These are phyloP conservation scores for Phalloptychus januarius DNA, from an alignment of 2,797 vertebrate genomes.

Conservation along the genomic window DNA sequence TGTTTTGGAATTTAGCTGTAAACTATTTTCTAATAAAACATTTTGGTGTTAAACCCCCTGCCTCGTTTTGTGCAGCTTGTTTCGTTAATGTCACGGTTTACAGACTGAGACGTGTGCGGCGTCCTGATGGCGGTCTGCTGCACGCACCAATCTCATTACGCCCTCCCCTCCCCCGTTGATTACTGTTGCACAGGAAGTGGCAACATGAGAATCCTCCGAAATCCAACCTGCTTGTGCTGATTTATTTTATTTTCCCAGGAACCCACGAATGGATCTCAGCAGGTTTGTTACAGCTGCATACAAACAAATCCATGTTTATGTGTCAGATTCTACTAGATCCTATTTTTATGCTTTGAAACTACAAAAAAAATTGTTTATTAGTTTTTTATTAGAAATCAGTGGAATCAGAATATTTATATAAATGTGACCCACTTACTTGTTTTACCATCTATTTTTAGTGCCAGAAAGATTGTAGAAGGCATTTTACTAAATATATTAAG, in stretches of 20 bases:
- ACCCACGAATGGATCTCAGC: constrained; percentile 56
- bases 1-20: constrained; percentile 50
- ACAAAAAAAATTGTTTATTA: constrained; percentile 10
- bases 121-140: constrained; percentile 35
- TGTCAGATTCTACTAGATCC: constrained; percentile 5
- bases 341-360: constrained; percentile 5
- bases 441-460: constrained; percentile 22
- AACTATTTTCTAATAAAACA: constrained; percentile 75
- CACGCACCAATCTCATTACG: constrained; percentile 42
- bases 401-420: constrained; percentile 2
- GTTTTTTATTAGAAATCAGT: constrained; percentile 15
- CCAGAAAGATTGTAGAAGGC: constrained; percentile 4
- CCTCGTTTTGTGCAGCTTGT: constrained; percentile 43
- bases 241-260: constrained; percentile 29
- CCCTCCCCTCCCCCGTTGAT: constrained; percentile 23
- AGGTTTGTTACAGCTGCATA: constrained; percentile 53
- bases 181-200: constrained; percentile 39
- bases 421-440: constrained; percentile 27
- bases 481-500: constrained; percentile 13
- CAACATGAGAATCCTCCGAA: constrained; percentile 27
- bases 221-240: constrained; percentile 40
- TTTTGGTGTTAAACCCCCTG: constrained; percentile 61
- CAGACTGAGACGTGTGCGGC: constrained; percentile 21
- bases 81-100: constrained; percentile 51
- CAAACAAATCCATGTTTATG: constrained; percentile 40